Conservation (phyloP, 1,140 invertebrate genomes). For the Pachypsylla venusta region DNA sequence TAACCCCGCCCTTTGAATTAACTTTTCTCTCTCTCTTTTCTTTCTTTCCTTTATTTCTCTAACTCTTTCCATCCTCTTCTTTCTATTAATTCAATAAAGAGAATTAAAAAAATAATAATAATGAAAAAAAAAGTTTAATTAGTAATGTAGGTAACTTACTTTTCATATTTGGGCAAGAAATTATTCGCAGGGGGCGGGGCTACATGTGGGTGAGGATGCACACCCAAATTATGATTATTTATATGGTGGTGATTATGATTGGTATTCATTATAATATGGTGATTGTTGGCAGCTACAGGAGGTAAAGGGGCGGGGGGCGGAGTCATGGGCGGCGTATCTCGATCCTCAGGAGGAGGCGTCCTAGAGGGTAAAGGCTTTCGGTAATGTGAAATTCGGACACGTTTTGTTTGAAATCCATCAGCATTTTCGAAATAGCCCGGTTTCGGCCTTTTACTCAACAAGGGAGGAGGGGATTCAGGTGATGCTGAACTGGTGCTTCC, state of each 20-base stretch:
- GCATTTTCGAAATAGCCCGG: conserved; percentile 41
- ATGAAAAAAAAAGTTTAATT: background rate
- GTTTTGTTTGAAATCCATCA: conserved; percentile 53
- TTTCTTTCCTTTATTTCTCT: no score
- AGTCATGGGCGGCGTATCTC: conserved; percentile 13
- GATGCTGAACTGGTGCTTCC: conserved; percentile 50
- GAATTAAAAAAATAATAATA: background rate
- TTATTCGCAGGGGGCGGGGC: conserved; percentile 23
- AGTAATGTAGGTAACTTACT: background rate
- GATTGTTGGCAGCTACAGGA: conserved; percentile 12
- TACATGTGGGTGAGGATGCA: background rate
- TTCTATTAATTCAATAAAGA: no score
- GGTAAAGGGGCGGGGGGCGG: conserved; percentile 13
- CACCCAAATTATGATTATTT: no score
- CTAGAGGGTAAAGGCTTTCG: conserved; percentile 34
- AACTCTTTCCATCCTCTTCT: no score
- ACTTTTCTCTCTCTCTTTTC: no score
- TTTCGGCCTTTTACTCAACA: conserved; percentile 29
- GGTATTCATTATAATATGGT: conserved; percentile 1
- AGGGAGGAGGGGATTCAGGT: conserved; percentile 28
- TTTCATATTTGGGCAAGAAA: conserved; percentile 9
- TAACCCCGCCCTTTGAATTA: no score
- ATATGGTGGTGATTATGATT: no score
- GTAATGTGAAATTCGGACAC: conserved; percentile 66
- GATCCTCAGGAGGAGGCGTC: conserved; percentile 15